Evolutionary conservation across 2,888 invertebrate species (phyloP).

Genomic region (Leptinotarsa peninsularis): DNA sequence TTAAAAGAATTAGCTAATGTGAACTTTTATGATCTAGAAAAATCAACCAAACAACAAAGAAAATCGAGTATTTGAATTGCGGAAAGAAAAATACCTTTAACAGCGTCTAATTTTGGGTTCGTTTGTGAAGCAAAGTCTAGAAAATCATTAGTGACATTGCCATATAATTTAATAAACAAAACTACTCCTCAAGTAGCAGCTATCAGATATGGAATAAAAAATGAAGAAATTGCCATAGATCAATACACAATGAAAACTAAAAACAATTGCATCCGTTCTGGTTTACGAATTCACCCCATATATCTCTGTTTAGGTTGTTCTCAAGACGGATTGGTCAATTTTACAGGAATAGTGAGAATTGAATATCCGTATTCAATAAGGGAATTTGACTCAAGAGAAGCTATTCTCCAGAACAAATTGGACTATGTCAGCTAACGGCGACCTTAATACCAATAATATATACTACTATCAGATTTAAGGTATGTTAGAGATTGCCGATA

Average conservation of each 20-base stretch:
- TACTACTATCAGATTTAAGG: slow-evolving; percentile 16
- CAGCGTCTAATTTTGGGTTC: too few relatives aligned
- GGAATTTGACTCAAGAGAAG: background rate
- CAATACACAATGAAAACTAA: too few relatives aligned
- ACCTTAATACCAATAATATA: background rate
- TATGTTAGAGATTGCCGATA: background rate
- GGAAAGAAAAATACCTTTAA: too few relatives aligned
- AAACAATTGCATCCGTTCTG: too few relatives aligned
- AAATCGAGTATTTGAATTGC: too few relatives aligned
- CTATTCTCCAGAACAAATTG: background rate
- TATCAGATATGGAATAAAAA: background rate
- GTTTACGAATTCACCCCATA: too few relatives aligned
- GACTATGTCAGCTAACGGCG: background rate
- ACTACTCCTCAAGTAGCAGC: background rate
- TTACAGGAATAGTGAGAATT: background rate
- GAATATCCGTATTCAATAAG: slow-evolving; percentile 18
- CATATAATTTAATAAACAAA: too few relatives aligned
- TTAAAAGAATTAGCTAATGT: too few relatives aligned
- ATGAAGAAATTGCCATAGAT: background rate
- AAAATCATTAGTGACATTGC: too few relatives aligned
- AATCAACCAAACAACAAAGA: too few relatives aligned
- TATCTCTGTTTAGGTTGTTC: background rate
- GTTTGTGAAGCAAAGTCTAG: too few relatives aligned
- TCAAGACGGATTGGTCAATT: background rate
- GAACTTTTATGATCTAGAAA: too few relatives aligned